Percentiles rank a stretch among this genome's conserved stretches.
Evolutionary conservation across 2,797 vertebrate species (phyloP).

Genomic region (Tragelaphus oryx): DNA sequence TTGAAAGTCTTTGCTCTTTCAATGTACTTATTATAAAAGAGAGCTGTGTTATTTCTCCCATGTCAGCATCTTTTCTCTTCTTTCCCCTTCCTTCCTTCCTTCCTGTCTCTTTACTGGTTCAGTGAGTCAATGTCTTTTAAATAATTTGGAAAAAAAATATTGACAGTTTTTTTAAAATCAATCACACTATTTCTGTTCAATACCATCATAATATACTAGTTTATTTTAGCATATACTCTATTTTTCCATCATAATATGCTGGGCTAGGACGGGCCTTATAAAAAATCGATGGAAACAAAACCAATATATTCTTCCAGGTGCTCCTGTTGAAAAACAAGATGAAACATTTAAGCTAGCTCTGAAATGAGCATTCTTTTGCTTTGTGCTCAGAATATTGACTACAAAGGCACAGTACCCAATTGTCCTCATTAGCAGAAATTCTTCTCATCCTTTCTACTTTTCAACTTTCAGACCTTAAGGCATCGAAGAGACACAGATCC

Average conservation of each 20-base stretch:
- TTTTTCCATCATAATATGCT: neutral
- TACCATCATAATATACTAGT: neutral
- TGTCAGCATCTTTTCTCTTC: neutral
- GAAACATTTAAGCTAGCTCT: neutral
- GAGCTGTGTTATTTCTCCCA: neutral
- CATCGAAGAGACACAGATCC: neutral
- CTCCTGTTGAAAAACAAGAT: conserved; percentile 13
- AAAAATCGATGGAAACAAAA: neutral
- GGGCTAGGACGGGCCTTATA: neutral
- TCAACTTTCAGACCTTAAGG: neutral
- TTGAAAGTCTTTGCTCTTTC: conserved; percentile 10
- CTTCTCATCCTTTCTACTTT: conserved; percentile 9
- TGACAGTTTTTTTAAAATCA: neutral
- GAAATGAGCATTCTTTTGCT: neutral
- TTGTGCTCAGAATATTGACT: conserved; percentile 11
- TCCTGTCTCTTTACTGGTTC: neutral
- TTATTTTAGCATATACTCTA: neutral
- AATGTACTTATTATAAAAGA: neutral
- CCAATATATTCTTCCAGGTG: neutral
- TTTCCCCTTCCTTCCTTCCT: neutral
- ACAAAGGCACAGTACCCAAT: neutral
- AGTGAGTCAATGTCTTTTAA: conserved; percentile 10
- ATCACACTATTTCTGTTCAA: neutral
- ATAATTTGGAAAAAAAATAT: neutral
- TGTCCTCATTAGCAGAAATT: neutral